Conservation (phyloP, 2,797 vertebrate species). For the Acipenser ruthenus region DNA sequence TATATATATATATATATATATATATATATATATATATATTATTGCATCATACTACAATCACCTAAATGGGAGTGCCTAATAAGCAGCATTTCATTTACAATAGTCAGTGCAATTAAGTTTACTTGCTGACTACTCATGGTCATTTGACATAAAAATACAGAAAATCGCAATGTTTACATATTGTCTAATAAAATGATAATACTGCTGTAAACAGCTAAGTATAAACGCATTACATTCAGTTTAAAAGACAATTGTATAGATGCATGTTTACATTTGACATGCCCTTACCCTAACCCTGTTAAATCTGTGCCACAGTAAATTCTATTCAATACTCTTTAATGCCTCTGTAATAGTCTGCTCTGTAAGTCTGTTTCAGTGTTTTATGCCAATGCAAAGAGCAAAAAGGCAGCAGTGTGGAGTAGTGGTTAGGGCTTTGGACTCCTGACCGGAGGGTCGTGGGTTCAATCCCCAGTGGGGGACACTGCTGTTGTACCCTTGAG, state of each 20-base stretch:
- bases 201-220: conserved; percentile 20
- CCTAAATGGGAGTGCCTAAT: conserved; percentile 52
- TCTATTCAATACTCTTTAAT: too few relatives aligned
- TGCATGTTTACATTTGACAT: background rate
- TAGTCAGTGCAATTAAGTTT: conserved; percentile 61
- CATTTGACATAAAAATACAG: conserved; percentile 50
- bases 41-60: conserved; percentile 70
- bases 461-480: too few relatives aligned
- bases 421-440: too few relatives aligned
- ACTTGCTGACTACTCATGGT: conserved; percentile 35
- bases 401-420: too few relatives aligned
- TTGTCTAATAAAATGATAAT: conserved; percentile 15
- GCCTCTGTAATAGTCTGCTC: too few relatives aligned
- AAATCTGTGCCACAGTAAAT: too few relatives aligned
- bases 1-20: conserved; percentile 26
- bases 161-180: conserved; percentile 35
- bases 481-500: too few relatives aligned
- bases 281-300: too few relatives aligned
- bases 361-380: too few relatives aligned
- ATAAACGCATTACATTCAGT: conserved; percentile 10
- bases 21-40: conserved; percentile 33
- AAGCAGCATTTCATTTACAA: conserved; percentile 52
- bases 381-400: too few relatives aligned
- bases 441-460: too few relatives aligned
- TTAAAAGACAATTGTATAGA: conserved; percentile 17